Conservation (phyloP, 1,140 invertebrate genomes). For the Trachymyrmex septentrionalis region DNA sequence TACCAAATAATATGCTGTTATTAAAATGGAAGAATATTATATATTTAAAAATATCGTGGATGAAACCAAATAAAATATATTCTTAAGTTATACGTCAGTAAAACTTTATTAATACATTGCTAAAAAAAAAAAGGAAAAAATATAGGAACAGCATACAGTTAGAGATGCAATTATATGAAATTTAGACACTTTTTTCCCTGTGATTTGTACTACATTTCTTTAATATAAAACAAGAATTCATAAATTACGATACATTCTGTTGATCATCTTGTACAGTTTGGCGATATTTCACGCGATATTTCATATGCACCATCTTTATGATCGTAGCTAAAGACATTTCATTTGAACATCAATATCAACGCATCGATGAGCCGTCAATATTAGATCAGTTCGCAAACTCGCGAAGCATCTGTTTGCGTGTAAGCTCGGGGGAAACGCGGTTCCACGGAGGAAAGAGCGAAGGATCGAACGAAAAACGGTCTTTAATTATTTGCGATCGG, state of each 20-base stretch:
- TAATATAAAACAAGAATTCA: neutral
- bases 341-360: neutral
- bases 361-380: slow-evolving; percentile 25
- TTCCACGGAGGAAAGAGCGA: slow-evolving; percentile 21
- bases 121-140: neutral
- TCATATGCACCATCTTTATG: neutral
- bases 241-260: neutral
- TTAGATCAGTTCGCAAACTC: slow-evolving; percentile 31
- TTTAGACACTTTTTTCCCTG: neutral
- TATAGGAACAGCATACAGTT: neutral
- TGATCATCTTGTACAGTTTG: neutral
- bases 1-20: neutral
- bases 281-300: neutral
- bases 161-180: neutral
- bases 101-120: neutral
- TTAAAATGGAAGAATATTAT: neutral
- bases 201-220: neutral
- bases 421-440: slow-evolving; percentile 20
- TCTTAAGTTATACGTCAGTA: neutral
- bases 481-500: slow-evolving; percentile 72
- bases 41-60: neutral
- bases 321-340: neutral
- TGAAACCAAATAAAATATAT: neutral
- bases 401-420: slow-evolving; percentile 21
- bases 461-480: slow-evolving; percentile 56